Percentiles rank a stretch among this genome's conserved stretches.
Evolutionary conservation across 2,113 vertebrate species (phyloP).

Genomic region (Willisornis vidua): DNA sequence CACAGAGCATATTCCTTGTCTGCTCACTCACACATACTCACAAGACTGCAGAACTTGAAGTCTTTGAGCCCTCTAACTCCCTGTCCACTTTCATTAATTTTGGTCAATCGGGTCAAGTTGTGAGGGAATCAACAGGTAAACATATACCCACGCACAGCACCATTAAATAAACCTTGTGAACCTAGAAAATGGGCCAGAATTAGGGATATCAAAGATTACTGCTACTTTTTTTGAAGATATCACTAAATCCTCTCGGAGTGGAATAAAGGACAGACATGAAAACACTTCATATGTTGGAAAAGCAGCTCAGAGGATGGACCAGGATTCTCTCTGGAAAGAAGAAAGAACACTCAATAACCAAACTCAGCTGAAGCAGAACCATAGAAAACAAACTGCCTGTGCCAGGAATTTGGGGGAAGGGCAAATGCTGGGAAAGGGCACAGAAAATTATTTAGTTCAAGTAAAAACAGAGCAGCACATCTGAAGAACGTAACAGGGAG

Average conservation of each 20-base stretch:
- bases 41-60: neutral
- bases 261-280: neutral
- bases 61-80: neutral
- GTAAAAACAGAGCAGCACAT: neutral
- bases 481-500: neutral
- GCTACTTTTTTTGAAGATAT: neutral
- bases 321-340: neutral
- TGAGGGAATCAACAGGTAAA: neutral
- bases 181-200: neutral
- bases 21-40: neutral
- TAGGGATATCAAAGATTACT: neutral
- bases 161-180: neutral
- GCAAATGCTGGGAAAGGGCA: neutral
- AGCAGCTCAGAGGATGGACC: neutral
- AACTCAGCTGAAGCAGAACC: slow-evolving; percentile 26
- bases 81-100: neutral
- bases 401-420: neutral
- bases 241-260: neutral
- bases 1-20: neutral
- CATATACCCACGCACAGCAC: rapidly evolving
- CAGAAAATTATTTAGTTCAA: neutral
- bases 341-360: neutral
- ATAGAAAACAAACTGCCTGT: neutral
- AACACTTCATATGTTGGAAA: neutral
- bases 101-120: neutral